Evolutionary conservation across 2,888 invertebrate species (phyloP).

Genomic region (Athalia circularis): DNA sequence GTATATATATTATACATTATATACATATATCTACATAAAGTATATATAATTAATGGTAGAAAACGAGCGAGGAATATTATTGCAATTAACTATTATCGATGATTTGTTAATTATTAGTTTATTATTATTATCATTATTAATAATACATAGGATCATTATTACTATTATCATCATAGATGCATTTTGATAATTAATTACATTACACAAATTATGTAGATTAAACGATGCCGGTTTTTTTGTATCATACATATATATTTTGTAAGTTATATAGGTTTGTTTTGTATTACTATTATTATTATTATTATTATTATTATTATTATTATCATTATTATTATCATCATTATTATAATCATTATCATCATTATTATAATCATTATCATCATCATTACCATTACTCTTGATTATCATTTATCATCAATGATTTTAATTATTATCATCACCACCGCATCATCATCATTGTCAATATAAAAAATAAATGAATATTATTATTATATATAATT

Average conservation of each 20-base stretch:
- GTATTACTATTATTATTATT: slow-evolving; percentile 43
- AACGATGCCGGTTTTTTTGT: no score
- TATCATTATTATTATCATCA: slow-evolving; percentile 34
- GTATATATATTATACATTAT: slow-evolving; percentile 12
- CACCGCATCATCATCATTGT: slow-evolving; percentile 24
- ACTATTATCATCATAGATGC: neutral
- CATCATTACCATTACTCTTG: neutral
- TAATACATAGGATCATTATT: neutral
- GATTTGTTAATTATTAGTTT: neutral
- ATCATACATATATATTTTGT: slow-evolving; percentile 38
- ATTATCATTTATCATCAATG: neutral
- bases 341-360: slow-evolving; percentile 34
- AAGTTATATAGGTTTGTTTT: slow-evolving; percentile 45
- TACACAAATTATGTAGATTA: neutral
- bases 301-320: slow-evolving; percentile 33
- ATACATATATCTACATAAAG: neutral
- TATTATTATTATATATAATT: slow-evolving; percentile 9
- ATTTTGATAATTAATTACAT: neutral
- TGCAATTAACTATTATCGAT: no score
- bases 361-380: slow-evolving; percentile 37
- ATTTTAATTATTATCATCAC: slow-evolving; percentile 23
- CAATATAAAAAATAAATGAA: slow-evolving; percentile 32
- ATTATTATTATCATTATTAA: slow-evolving; percentile 17
- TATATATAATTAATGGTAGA: no score
- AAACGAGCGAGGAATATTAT: no score